Percentiles rank a stretch among this genome's conserved stretches.
These are phyloP conservation scores for Leuctra nigra DNA, from an alignment of 2,888 invertebrate species.

Conservation along the genomic window DNA sequence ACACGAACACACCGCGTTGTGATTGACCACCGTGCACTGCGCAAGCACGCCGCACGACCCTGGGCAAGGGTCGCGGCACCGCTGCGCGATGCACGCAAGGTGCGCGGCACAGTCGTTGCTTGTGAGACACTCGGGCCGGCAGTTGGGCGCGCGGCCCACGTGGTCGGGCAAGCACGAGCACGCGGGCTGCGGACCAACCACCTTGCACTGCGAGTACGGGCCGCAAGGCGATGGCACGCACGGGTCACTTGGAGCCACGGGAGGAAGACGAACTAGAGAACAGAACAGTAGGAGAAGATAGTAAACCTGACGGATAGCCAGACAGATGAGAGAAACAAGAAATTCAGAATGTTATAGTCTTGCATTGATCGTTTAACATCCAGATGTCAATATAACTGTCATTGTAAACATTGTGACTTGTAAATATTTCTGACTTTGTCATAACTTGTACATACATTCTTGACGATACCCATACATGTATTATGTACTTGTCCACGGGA, in stretches of 20 bases:
- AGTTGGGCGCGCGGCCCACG: slow-evolving; percentile 78
- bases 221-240: slow-evolving; percentile 79
- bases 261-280: slow-evolving; percentile 36
- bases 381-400: no score
- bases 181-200: slow-evolving; percentile 74
- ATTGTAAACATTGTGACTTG: no score
- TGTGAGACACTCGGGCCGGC: slow-evolving; percentile 75
- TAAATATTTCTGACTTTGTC: no score
- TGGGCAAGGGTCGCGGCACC: slow-evolving; percentile 77
- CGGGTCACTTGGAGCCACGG: slow-evolving; percentile 51
- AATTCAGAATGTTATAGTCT: no score
- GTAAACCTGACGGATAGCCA: slow-evolving; percentile 5
- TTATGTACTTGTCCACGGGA: no score
- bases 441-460: no score
- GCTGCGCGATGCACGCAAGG: slow-evolving; percentile 72
- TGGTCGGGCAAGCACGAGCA: slow-evolving; percentile 76
- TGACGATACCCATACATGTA: no score
- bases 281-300: slow-evolving; percentile 15
- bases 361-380: no score
- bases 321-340: slow-evolving; percentile 11
- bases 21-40: slow-evolving; percentile 76
- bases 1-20: slow-evolving; percentile 73
- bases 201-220: slow-evolving; percentile 72
- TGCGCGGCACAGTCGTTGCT: slow-evolving; percentile 76
- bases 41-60: slow-evolving; percentile 74